Evolutionary conservation across 37 sponge, comb jelly and placozoan genomes (phyloP), one percentile per base, ranked within the genome.

Genomic region (Spongilla lacustris): DNA sequence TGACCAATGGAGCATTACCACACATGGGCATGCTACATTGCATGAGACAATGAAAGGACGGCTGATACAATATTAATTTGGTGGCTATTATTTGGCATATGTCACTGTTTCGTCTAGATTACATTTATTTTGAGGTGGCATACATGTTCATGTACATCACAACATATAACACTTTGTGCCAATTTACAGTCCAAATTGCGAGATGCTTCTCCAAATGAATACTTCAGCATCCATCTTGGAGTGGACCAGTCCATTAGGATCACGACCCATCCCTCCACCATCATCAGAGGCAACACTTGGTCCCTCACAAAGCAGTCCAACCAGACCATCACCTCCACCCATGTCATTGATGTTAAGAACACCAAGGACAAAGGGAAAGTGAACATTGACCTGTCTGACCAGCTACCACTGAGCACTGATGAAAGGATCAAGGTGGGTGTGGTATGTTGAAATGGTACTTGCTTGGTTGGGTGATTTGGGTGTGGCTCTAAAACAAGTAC

Each of bases 371-470:
- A 5, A 14, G 86, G 89, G 10, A 23, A 80, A 12, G 84, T 85
- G 49, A 78, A 68, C 32, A 76, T 93, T 71, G 21, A 85, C 29
- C 83, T 93, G 68, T 70, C 72, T 2, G 93, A 93, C 70, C 93
- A 93, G 76, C 69, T 93, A 29, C 93, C 93, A 2, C 82, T 89
- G 49, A 93, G 89, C 75, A 78, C 76, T 26, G 93, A 93, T 36
- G 93, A 93, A 26, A 85, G 89, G 67, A 81, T 93, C 90, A 93
- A 93, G 93, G 93, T 93, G 27, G 24, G 74, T 11, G 27, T 75
- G 46, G n/a, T n/a, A n/a, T n/a, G n/a, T n/a, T n/a, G n/a, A n/a
- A n/a, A n/a, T n/a, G n/a, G n/a, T n/a, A n/a, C n/a, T n/a, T n/a
- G n/a, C n/a, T n/a, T n/a, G n/a, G n/a, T n/a, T n/a, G n/a, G n/a